Evolutionary conservation across 1,140 invertebrate species (phyloP).

Genomic region (Venturia canescens): DNA sequence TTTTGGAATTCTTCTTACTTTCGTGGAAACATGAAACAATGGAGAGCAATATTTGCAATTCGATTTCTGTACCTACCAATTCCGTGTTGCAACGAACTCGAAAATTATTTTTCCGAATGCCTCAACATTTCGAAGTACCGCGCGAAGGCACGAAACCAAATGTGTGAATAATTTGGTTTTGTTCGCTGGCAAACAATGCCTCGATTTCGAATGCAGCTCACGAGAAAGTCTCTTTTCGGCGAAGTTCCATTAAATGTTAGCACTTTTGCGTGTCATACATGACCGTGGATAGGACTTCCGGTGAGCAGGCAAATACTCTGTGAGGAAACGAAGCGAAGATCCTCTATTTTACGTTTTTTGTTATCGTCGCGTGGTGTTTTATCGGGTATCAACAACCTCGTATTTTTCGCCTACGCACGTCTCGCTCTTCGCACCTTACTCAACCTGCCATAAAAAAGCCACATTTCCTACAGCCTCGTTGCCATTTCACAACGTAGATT

Average conservation of each 20-base stretch:
- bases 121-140: neutral
- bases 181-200: neutral
- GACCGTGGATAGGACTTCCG: slow-evolving; percentile 8
- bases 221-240: neutral
- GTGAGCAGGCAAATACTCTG: neutral
- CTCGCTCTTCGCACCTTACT: slow-evolving; percentile 14
- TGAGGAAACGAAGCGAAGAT: neutral
- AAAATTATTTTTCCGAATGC: too few species aligned
- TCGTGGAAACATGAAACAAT: too few species aligned
- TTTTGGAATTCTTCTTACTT: too few species aligned
- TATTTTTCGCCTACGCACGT: slow-evolving; percentile 5
- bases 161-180: neutral
- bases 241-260: neutral
- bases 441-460: neutral
- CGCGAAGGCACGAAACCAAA: neutral
- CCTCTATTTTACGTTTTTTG: neutral
- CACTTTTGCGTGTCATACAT: neutral
- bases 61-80: too few species aligned
- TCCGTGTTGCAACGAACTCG: too few species aligned
- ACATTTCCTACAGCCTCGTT: neutral
- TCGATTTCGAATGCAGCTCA: neutral
- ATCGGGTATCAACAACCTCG: slow-evolving; percentile 12
- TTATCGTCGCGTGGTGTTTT: neutral
- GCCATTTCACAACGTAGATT: neutral
- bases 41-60: too few species aligned